Base-by-base conservation (phyloP, 1,140 invertebrate species). In the Capitella teleta region DNA sequence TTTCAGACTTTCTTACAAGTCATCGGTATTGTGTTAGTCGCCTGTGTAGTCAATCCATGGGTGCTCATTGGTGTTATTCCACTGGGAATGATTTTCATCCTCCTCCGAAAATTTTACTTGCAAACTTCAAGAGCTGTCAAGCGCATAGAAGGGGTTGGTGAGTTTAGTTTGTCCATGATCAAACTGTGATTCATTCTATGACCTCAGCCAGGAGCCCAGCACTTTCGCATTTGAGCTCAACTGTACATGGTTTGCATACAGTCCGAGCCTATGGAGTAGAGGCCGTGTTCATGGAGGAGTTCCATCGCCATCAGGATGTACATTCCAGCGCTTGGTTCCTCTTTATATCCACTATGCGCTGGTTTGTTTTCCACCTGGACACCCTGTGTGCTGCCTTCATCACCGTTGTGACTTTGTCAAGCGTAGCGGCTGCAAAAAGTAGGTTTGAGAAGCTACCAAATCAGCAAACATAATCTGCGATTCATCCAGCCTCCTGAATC, bases 221-320 rank as follows among this genome's bases (percentile, higher is more conserved):
- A 0, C 88, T 87, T 60, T 84, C 85, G 8, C 88, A 95, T 63
- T 73, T 96, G 44, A 89, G 84, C 65, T 82, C 88, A 23, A 84
- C 89, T 0, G 71, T 95, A 1, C 85, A 87, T 70, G 92, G 92
- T 5, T 73, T 96, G 23, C 79, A 85, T 1, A 94, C 90, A 0
- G 90, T 97, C 47, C 76, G 91, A 51, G 87, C 90, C 0, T 91
- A 86, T 57, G 76, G 78, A 28, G 72, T 78, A 4, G 74, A 92
- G 68, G 74, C 81, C 8, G 61, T 58, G 47, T 68, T 70, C 30
- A 54, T 57, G 37, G 55, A 84, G 47, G 77, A 94, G 8, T 83
- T 84, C 55, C 69, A 80, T 28, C 82, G 76, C 28, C 74, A 70
- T 49, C 80, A 84, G 80, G 38, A 80, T 83, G 10, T 81, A 79